These are phyloP conservation scores for Urophycis tenuis DNA, from an alignment of 2,797 vertebrate species.

Conservation along the genomic window DNA sequence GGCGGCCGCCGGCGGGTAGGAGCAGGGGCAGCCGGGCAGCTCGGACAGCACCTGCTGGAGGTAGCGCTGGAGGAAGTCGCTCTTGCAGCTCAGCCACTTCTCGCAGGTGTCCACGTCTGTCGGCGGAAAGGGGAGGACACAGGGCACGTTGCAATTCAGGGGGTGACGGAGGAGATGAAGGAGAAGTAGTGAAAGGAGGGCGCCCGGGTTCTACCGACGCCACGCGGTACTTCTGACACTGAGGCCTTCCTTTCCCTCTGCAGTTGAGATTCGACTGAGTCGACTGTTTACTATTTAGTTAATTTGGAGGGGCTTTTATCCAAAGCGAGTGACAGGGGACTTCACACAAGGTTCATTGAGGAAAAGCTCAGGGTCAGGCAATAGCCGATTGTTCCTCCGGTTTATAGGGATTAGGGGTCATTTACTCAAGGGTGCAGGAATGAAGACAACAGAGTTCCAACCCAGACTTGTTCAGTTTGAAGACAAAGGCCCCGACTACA, in stretches of 20 bases:
- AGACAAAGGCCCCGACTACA: not conserved
- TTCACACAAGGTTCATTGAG: not conserved
- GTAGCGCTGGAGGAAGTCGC: conserved; percentile 85
- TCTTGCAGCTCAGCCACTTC: conserved; percentile 93
- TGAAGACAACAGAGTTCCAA: not conserved
- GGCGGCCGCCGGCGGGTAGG: conserved; percentile 74
- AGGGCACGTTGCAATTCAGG: no score
- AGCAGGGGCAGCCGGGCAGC: conserved; percentile 87
- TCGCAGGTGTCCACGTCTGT: conserved; percentile 90
- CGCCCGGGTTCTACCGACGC: not conserved
- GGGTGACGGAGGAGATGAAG: no score
- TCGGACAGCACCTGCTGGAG: conserved; percentile 78
- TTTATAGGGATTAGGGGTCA: not conserved
- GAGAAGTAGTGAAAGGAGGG: no score
- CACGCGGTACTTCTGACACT: not conserved
- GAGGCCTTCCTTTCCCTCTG: not conserved
- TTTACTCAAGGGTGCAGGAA: not conserved
- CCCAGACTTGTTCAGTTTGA: not conserved
- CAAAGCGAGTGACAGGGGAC: not conserved
- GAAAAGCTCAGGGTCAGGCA: no score
- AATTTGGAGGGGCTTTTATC: not conserved
- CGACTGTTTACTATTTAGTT: not conserved
- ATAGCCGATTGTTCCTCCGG: no score
- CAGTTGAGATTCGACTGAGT: not conserved
- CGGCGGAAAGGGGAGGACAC: not conserved